phyloP scores from a whole-genome alignment of 2,797 vertebrate species.

The Tauraco hartlaubi region DNA sequence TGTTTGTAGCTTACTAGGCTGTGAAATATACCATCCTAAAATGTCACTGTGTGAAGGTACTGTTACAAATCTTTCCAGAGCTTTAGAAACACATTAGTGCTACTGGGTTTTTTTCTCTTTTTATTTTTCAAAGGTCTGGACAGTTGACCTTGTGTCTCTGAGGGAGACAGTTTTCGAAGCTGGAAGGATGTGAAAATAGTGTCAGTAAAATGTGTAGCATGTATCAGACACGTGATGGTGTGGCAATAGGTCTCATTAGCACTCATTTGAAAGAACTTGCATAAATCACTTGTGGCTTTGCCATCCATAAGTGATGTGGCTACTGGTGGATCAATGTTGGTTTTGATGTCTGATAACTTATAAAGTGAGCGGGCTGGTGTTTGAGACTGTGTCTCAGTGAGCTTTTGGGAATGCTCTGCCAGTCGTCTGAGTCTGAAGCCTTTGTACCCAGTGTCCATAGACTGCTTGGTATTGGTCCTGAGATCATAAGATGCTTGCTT shows the following conservation, averaged over 20 bases:
- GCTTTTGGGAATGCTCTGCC: not conserved
- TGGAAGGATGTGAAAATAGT: not conserved
- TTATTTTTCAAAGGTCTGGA: not conserved
- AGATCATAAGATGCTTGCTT: not conserved
- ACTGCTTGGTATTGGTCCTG: not conserved
- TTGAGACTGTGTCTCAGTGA: not conserved
- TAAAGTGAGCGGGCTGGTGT: not conserved
- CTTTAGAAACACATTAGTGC: not conserved
- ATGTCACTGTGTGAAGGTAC: not conserved
- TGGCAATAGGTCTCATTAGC: not conserved
- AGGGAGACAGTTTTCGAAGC: not conserved
- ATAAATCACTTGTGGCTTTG: not conserved
- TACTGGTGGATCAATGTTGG: not conserved
- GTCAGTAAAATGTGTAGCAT: not conserved
- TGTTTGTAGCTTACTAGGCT: not conserved
- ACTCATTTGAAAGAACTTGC: not conserved
- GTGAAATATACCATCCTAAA: not conserved
- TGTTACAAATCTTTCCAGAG: not conserved
- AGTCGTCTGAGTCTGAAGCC: not conserved
- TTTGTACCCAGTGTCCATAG: not conserved
- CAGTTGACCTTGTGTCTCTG: not conserved
- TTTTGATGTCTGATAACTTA: not conserved
- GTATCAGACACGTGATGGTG: not conserved
- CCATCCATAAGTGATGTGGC: not conserved
- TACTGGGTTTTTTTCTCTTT: not conserved